A percentile compares a stretch with the other conserved stretches of the same genome.
phyloP scores from a whole-genome alignment of 2,888 invertebrate species.

The Sycophila texana region DNA sequence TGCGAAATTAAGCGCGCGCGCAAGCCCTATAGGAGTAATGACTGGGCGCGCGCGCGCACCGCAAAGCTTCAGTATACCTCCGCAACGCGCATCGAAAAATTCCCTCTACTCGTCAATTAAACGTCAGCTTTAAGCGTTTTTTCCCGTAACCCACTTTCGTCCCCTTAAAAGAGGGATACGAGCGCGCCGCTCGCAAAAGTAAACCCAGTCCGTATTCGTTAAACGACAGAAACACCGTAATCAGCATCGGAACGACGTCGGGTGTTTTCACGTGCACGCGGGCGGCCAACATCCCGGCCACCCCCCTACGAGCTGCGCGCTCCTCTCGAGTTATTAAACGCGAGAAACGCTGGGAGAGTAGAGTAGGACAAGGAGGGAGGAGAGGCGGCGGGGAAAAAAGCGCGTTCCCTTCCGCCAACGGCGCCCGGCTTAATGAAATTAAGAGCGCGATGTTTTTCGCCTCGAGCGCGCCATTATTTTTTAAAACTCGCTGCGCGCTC shows the following conservation, averaged over 20 bases:
- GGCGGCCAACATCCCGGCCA: background rate
- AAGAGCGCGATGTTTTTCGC: conserved; percentile 28
- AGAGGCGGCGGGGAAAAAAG: background rate
- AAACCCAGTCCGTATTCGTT: background rate
- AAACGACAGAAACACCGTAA: conserved; percentile 7
- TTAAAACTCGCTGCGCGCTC: background rate
- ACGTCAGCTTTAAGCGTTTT: too few relatives aligned
- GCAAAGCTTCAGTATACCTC: too few relatives aligned
- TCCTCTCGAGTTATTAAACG: conserved; percentile 23
- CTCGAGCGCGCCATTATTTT: background rate
- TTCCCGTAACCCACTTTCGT: too few relatives aligned
- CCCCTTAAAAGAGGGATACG: too few relatives aligned
- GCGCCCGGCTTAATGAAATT: conserved; percentile 40
- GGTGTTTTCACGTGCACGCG: background rate
- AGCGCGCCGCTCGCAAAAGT: too few relatives aligned
- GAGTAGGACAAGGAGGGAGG: background rate
- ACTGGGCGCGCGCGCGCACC: too few relatives aligned
- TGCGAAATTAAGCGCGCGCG: too few relatives aligned
- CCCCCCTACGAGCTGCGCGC: background rate
- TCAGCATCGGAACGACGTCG: background rate
- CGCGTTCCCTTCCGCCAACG: background rate
- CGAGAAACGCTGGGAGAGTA: background rate
- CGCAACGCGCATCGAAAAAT: too few relatives aligned
- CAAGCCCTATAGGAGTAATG: too few relatives aligned
- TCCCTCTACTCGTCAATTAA: too few relatives aligned